Percentiles rank a stretch among this genome's conserved stretches.
These are phyloP conservation scores for Acanthis flammea DNA, from an alignment of 2,797 vertebrate genomes.

Conservation along the genomic window DNA sequence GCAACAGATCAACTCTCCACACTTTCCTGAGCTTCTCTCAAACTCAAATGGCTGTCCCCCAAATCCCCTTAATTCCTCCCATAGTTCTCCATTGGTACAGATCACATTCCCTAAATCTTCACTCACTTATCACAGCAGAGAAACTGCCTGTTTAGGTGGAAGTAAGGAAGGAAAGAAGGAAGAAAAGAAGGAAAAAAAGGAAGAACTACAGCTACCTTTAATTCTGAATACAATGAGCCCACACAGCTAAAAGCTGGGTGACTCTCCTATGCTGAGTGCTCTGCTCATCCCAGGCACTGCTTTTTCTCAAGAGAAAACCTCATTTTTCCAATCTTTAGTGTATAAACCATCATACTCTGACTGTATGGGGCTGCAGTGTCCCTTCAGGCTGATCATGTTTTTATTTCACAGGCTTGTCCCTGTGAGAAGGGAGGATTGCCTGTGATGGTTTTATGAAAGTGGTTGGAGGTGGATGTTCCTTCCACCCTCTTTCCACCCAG, in stretches of 20 bases:
- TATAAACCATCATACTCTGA: neutral
- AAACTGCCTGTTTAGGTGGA: neutral
- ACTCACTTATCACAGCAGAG: neutral
- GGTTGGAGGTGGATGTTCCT: neutral
- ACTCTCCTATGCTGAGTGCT: neutral
- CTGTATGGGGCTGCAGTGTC: neutral
- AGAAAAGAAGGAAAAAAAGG: neutral
- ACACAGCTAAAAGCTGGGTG: neutral
- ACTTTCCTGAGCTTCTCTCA: neutral
- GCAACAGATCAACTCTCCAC: neutral
- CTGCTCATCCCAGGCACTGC: neutral
- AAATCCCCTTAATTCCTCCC: neutral
- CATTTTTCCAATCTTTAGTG: neutral
- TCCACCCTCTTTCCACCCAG: neutral
- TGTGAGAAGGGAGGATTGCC: neutral
- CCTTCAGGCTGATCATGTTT: neutral
- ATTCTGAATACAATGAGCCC: neutral
- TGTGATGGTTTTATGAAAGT: neutral
- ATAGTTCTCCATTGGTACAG: neutral
- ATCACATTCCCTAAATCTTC: neutral
- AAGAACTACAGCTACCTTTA: neutral
- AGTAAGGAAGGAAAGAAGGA: neutral
- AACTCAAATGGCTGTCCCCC: rapidly evolving
- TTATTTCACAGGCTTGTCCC: neutral
- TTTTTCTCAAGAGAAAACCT: neutral